A percentile compares a stretch with the other conserved stretches of the same genome.
phyloP scores from a whole-genome alignment of 2,797 vertebrate genomes.

The Enteromius argenteus region DNA sequence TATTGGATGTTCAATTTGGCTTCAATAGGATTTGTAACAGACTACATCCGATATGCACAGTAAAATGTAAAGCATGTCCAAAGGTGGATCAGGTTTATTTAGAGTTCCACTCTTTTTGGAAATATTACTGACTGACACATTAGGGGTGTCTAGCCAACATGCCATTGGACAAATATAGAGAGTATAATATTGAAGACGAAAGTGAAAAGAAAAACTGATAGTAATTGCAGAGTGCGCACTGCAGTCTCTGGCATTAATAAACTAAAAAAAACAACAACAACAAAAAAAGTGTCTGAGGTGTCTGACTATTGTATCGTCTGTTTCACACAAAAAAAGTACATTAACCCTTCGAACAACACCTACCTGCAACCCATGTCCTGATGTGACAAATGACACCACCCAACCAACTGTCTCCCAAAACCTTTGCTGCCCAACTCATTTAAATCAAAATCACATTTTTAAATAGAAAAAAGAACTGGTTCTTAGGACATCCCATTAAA shows the following conservation, averaged over 20 bases:
- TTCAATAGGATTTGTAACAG: neutral
- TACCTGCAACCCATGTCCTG: conserved; percentile 74
- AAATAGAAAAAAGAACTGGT: neutral
- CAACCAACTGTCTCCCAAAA: conserved; percentile 73
- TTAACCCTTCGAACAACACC: conserved; percentile 83
- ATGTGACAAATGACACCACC: conserved; percentile 66
- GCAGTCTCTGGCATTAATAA: conserved; percentile 6
- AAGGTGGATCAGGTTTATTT: conserved; percentile 9
- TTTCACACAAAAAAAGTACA: conserved; percentile 57
- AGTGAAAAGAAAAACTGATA: neutral
- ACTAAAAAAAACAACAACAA: neutral
- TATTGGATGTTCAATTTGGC: neutral
- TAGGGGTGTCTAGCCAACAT: conserved; percentile 16
- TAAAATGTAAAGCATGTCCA: neutral
- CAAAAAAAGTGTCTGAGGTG: neutral
- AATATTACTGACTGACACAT: neutral
- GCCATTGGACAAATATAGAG: neutral
- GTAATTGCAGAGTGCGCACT: conserved; percentile 21
- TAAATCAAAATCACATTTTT: neutral
- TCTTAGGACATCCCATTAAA: conserved; percentile 4
- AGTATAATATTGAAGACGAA: neutral
- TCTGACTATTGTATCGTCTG: conserved; percentile 25
- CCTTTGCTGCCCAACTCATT: conserved; percentile 17
- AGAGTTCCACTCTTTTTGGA: conserved; percentile 11
- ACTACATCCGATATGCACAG: neutral